A percentile compares a stretch with the other conserved stretches of the same genome.
Conservation (phyloP, 2,888 invertebrate genomes). For the Ypsolopha scabrella region DNA sequence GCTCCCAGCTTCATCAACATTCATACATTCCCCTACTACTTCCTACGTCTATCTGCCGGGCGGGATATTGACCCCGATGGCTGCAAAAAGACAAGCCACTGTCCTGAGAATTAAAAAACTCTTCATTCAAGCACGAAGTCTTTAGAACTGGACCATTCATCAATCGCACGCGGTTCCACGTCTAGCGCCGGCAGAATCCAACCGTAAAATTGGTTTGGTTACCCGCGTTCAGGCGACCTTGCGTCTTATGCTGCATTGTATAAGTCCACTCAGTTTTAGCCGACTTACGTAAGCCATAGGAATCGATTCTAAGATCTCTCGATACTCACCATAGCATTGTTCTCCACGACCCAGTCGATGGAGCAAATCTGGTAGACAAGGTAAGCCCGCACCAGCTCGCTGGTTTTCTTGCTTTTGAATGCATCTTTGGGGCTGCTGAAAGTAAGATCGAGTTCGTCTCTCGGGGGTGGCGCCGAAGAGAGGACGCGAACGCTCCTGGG, state of each 20-base stretch:
- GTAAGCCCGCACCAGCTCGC: constrained; percentile 90
- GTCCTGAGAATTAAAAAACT: neutral
- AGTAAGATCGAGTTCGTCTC: constrained; percentile 83
- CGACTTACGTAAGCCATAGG: constrained; percentile 46
- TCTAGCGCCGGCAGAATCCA: neutral
- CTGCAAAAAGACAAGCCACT: neutral
- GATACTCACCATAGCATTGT: constrained; percentile 89
- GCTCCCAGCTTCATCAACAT: neutral
- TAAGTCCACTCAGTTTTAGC: neutral
- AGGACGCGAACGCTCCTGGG: constrained; percentile 44
- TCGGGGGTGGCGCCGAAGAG: constrained; percentile 27
- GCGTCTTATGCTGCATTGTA: neutral
- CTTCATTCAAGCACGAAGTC: neutral
- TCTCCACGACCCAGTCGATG: constrained; percentile 86
- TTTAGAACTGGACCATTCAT: neutral
- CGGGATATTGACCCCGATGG: constrained; percentile 1
- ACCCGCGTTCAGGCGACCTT: neutral
- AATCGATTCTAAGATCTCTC: constrained; percentile 14
- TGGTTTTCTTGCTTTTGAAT: constrained; percentile 95
- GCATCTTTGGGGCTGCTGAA: constrained; percentile 92
- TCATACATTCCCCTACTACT: neutral
- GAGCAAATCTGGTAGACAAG: constrained; percentile 94
- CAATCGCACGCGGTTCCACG: neutral
- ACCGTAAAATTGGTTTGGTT: neutral
- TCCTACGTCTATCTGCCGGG: neutral